Evolutionary conservation across 2,797 vertebrate species (phyloP).

Genomic region (Fratercula arctica): DNA sequence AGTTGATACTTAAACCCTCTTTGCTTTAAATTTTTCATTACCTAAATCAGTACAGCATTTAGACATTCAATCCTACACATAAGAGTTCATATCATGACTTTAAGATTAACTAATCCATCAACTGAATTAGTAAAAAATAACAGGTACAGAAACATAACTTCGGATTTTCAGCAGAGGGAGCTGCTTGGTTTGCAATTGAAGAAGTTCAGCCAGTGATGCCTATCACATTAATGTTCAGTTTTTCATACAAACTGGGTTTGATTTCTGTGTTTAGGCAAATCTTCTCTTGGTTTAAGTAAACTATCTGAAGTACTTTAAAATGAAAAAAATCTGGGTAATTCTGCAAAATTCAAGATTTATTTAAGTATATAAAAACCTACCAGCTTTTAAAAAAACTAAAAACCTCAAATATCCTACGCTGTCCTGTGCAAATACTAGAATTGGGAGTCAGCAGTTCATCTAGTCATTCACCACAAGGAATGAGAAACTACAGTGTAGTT

Average conservation of each 20-base stretch:
- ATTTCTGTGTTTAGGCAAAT: neutral
- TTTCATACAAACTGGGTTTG: neutral
- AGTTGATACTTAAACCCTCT: neutral
- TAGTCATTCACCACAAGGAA: neutral
- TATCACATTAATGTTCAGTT: neutral
- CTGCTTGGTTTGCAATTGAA: neutral
- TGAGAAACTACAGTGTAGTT: neutral
- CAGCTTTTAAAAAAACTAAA: neutral
- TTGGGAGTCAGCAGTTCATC: neutral
- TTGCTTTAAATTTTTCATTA: neutral
- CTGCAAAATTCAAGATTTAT: neutral
- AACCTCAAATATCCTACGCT: neutral
- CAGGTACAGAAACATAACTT: neutral
- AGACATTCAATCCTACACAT: neutral
- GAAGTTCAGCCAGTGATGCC: neutral
- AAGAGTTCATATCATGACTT: neutral
- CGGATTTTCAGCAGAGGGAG: constrained; percentile 14
- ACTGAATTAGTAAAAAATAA: neutral
- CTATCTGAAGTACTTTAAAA: neutral
- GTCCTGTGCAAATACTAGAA: neutral
- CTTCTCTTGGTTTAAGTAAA: neutral
- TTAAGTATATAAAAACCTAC: neutral
- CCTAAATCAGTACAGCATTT: neutral
- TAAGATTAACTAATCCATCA: neutral
- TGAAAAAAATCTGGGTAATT: neutral